Evolutionary conservation across 2,888 invertebrate genomes (phyloP).

Genomic region (Anthrax anthrax): DNA sequence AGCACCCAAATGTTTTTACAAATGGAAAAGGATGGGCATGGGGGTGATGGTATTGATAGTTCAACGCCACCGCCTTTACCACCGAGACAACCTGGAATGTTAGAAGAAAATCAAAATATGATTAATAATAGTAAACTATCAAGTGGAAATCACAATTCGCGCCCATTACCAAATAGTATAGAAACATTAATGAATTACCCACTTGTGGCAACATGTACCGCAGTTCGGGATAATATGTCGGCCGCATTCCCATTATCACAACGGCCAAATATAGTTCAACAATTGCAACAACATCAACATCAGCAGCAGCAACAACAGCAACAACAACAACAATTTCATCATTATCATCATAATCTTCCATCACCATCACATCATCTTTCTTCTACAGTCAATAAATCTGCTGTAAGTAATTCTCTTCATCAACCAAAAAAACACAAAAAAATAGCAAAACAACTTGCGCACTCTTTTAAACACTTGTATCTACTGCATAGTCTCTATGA

Average conservation of each 20-base stretch:
- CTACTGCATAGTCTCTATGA: too few relatives aligned
- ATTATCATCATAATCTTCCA: conserved; percentile 16
- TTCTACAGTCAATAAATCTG: conserved; percentile 16
- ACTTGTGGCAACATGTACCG: conserved; percentile 33
- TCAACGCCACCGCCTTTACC: conserved; percentile 42
- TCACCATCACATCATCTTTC: conserved; percentile 11
- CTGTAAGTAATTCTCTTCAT: conserved; percentile 26
- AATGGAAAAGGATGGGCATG: conserved; percentile 25
- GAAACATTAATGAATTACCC: conserved; percentile 33
- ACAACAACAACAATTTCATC: conserved; percentile 19
- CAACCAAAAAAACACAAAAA: too few relatives aligned
- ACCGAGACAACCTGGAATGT: conserved; percentile 40
- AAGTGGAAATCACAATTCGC: conserved; percentile 11
- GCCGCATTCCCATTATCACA: conserved; percentile 33
- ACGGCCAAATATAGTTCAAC: conserved; percentile 33
- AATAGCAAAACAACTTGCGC: too few relatives aligned
- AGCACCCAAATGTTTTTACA: conserved; percentile 34
- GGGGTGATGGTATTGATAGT: conserved; percentile 25
- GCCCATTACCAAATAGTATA: conserved; percentile 30
- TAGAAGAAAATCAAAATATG: conserved; percentile 24
- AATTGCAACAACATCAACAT: conserved; percentile 32
- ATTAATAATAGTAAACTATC: conserved; percentile 13
- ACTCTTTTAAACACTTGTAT: too few relatives aligned
- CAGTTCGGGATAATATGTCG: conserved; percentile 31
- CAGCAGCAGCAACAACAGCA: conserved; percentile 18